Evolutionary conservation across 2,888 invertebrate genomes (phyloP).

Genomic region (Drosophila austrosaltans): DNA sequence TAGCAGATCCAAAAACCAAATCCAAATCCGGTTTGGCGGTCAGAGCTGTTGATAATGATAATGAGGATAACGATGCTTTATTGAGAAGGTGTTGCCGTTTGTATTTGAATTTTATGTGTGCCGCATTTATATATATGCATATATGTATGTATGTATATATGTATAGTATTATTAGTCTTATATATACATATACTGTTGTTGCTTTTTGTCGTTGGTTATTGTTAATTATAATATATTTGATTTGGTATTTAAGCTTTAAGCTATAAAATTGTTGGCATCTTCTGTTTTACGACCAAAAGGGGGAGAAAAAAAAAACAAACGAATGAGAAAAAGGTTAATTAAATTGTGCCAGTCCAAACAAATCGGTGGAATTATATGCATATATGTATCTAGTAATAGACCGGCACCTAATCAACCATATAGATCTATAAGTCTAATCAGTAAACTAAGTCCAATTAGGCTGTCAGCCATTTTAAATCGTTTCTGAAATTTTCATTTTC

Average conservation of each 20-base stretch:
- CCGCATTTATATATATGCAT: conserved; percentile 23
- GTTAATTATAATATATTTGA: conserved; percentile 70
- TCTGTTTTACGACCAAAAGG: conserved; percentile 44
- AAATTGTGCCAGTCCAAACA: conserved; percentile 42
- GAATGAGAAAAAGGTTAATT: conserved; percentile 39
- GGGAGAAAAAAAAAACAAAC: not conserved
- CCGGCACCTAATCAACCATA: not conserved
- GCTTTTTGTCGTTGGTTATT: conserved; percentile 39
- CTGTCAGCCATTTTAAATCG: no score
- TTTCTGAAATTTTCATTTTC: no score
- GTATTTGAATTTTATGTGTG: conserved; percentile 51
- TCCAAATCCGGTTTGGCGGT: conserved; percentile 67
- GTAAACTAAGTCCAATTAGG: not conserved
- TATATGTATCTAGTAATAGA: conserved; percentile 5
- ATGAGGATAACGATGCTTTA: conserved; percentile 78
- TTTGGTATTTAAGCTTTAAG: conserved; percentile 62
- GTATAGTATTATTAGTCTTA: not conserved
- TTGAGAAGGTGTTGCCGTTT: conserved; percentile 74
- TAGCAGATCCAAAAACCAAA: conserved; percentile 24
- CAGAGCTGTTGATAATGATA: conserved; percentile 75
- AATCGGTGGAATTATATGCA: conserved; percentile 11
- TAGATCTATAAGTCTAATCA: not conserved
- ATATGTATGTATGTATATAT: no score
- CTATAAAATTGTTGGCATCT: conserved; percentile 56
- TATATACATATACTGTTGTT: conserved; percentile 16